Percentiles rank a stretch among this genome's conserved stretches.
phyloP scores from a whole-genome alignment of 2,888 invertebrate species.

The Alloplasta piceator region DNA sequence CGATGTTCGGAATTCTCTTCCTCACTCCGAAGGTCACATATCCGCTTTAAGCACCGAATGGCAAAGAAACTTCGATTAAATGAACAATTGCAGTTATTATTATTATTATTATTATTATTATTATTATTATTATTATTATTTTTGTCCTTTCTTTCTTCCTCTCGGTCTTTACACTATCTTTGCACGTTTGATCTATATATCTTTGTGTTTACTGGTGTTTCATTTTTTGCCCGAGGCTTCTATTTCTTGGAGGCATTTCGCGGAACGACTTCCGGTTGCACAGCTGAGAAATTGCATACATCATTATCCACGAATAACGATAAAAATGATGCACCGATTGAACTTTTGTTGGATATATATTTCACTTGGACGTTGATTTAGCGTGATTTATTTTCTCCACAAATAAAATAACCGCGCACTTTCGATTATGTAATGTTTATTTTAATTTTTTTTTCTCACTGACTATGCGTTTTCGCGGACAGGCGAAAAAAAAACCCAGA shows the following conservation, averaged over 20 bases:
- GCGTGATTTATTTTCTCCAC: not conserved
- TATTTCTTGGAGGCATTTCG: slow-evolving; percentile 24
- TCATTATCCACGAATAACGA: not conserved
- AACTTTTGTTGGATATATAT: not conserved
- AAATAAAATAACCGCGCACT: not conserved
- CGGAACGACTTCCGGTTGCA: slow-evolving; percentile 38
- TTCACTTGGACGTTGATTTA: not conserved
- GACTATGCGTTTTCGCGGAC: not conserved
- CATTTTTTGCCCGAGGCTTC: slow-evolving; percentile 22
- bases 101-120: not conserved
- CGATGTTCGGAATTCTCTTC: slow-evolving; percentile 9
- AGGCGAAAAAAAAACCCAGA: not conserved
- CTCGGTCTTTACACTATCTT: not conserved
- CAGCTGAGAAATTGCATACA: slow-evolving; percentile 15
- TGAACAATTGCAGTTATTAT: not conserved
- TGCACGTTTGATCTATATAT: not conserved
- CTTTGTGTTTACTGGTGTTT: not conserved
- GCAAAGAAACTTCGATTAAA: slow-evolving; percentile 9
- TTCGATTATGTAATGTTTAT: not conserved
- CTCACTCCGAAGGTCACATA: slow-evolving; percentile 18
- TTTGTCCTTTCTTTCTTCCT: not conserved
- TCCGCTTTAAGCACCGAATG: slow-evolving; percentile 17
- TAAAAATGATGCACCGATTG: slow-evolving; percentile 2
- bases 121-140: not conserved
- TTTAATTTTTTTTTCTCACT: not conserved